Evolutionary conservation across 2,888 invertebrate genomes (phyloP), one percentile per base, ranked within the genome.

Genomic region (Cataglyphis cursor): DNA sequence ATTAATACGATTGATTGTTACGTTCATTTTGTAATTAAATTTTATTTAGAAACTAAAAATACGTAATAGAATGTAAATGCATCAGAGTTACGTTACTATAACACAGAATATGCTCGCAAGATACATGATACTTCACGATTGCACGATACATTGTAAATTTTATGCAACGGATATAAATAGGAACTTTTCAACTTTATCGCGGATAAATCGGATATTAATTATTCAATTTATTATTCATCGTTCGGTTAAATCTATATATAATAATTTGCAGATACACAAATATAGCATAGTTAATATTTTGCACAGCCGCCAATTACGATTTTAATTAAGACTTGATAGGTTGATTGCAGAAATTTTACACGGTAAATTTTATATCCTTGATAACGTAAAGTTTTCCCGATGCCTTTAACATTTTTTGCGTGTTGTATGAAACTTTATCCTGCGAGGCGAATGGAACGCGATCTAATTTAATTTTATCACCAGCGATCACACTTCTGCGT

Each of bases 181-280:
- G 28, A 35, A 64, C 62, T 44, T 78, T 68, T 68, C 44, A 59
- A 21, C 21, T 66, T 59, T 59, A 78, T 44, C 59, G 18, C 59
- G 28, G 8, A 68, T 68, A 57, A 78, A 61, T 78, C 41, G 12
- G n/a, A n/a, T 44, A 59, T 59, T 59, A 68, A 61, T 78, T 59
- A 18, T 68, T 24, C 44, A 41, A 65, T 76, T 76, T 57, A 15
- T 24, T 44, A 59, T 59, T 68, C 54, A 44, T 59, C 65, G 44
- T 21, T 78, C 57, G 21, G 21, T 59, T 31, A 21, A 3, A 31
- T 15, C 18, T 57, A n/a, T 28, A 18, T 18, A 38, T 76, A 38
- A 31, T 6, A 38, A 31, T 78, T 44, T n/a, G 48, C 10, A 3
- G 8, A 24, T 24, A 35, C 5, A 28, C 18, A 44, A 59, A 61